These are phyloP conservation scores for Octomys mimax DNA, from an alignment of 2,797 vertebrate genomes.

Conservation along the genomic window DNA sequence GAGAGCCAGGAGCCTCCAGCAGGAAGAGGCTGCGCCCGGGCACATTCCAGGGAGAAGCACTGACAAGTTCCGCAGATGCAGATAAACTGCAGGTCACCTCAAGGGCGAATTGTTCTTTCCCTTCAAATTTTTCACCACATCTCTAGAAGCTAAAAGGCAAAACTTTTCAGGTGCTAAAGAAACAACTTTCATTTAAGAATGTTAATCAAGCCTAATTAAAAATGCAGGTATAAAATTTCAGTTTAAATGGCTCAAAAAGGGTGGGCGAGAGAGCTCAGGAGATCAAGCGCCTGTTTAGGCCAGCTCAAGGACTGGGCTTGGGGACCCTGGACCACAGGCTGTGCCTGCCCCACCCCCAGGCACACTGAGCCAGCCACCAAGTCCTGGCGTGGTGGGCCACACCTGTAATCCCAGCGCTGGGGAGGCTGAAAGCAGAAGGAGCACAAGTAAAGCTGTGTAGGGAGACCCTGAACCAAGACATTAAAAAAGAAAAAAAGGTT, in stretches of 20 bases:
- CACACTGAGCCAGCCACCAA: too few relatives aligned
- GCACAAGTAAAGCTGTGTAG: too few relatives aligned
- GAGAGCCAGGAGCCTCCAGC: background rate
- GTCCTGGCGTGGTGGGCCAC: too few relatives aligned
- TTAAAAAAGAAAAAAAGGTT: background rate
- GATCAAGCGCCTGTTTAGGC: too few relatives aligned
- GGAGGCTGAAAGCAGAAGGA: too few relatives aligned
- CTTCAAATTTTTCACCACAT: background rate
- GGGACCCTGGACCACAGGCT: too few relatives aligned
- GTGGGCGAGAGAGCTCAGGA: too few relatives aligned
- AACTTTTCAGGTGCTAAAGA: background rate
- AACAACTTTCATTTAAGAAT: conserved; percentile 5
- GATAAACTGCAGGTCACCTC: background rate
- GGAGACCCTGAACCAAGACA: too few relatives aligned
- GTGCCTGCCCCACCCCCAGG: too few relatives aligned
- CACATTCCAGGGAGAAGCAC: background rate
- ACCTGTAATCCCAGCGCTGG: too few relatives aligned
- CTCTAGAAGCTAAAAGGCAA: background rate
- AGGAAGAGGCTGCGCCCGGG: background rate
- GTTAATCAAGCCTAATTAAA: conserved; percentile 19
- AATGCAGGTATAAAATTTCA: conserved; percentile 1
- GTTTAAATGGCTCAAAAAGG: background rate
- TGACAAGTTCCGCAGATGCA: background rate
- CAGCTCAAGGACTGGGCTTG: too few relatives aligned
- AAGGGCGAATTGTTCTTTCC: background rate